Percentiles rank a stretch among this genome's conserved stretches.
These are phyloP conservation scores for Xiphophorus hellerii DNA, from an alignment of 2,113 vertebrate species.

Conservation along the genomic window DNA sequence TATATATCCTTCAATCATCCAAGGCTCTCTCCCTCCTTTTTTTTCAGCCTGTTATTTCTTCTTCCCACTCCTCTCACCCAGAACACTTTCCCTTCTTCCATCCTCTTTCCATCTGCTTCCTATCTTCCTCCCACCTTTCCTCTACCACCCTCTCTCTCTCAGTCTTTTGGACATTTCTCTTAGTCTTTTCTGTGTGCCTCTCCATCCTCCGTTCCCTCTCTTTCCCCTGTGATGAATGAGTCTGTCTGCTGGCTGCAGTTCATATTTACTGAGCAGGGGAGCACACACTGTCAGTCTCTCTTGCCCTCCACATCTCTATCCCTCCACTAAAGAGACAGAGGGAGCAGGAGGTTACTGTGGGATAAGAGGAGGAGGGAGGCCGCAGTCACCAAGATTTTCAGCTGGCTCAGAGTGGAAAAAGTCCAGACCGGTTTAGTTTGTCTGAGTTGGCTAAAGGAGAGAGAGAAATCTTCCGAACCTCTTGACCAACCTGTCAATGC, in stretches of 20 bases:
- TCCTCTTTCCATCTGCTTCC: conserved; percentile 69
- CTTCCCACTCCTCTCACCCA: conserved; percentile 66
- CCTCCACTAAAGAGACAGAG: conserved; percentile 86
- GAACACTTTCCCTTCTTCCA: conserved; percentile 71
- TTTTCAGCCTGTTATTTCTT: conserved; percentile 57
- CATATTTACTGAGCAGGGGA: conserved; percentile 88
- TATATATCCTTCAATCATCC: conserved; percentile 70
- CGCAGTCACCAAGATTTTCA: conserved; percentile 43
- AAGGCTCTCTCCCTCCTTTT: conserved; percentile 45
- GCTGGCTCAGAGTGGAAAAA: conserved; percentile 42
- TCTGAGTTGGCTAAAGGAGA: conserved; percentile 29
- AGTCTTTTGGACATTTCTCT: conserved; percentile 70
- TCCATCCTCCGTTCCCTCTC: conserved; percentile 37
- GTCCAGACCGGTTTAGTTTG: conserved; percentile 38
- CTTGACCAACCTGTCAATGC: conserved; percentile 64
- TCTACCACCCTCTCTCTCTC: conserved; percentile 37
- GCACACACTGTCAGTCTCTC: conserved; percentile 85
- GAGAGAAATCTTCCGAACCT: conserved; percentile 64
- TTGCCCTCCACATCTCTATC: conserved; percentile 85
- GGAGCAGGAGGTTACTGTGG: conserved; percentile 81
- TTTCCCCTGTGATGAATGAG: conserved; percentile 83
- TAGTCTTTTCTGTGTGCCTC: conserved; percentile 47
- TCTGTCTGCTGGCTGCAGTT: conserved; percentile 85
- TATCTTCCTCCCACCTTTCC: conserved; percentile 68
- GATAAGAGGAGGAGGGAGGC: conserved; percentile 71